These are phyloP conservation scores for Thysanoteuthis rhombus DNA, from an alignment of 2,888 invertebrate genomes.

Conservation along the genomic window DNA sequence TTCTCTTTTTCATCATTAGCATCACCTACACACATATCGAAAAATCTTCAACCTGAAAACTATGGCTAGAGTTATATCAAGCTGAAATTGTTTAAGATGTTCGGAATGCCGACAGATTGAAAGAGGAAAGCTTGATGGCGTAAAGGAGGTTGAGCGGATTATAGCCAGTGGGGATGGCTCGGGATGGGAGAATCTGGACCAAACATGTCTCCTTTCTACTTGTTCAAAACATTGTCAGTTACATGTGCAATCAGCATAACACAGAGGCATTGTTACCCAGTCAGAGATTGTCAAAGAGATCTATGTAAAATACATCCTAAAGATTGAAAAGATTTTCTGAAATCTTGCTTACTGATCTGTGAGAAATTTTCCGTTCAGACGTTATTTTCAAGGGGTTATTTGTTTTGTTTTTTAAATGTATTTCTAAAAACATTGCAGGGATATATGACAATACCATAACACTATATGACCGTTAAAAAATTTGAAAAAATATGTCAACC, in stretches of 20 bases:
- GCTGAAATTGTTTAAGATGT: not conserved
- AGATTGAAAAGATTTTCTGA: not conserved
- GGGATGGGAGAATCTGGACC: not conserved
- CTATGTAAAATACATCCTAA: not conserved
- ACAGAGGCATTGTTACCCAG: not conserved
- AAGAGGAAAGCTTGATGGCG: not conserved
- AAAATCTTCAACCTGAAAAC: not conserved
- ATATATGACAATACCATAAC: no score
- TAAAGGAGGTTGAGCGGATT: not conserved
- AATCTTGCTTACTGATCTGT: not conserved
- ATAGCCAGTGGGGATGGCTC: not conserved
- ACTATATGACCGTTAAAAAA: no score
- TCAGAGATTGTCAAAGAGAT: not conserved
- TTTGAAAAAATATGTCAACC: no score
- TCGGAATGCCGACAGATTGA: not conserved
- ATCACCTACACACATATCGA: not conserved
- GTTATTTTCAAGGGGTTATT: no score
- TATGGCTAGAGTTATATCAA: not conserved
- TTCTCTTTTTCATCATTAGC: not conserved
- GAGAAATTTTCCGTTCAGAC: not conserved
- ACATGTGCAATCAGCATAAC: not conserved
- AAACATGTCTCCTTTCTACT: not conserved
- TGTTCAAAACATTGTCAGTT: not conserved
- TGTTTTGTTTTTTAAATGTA: no score
- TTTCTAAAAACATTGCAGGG: no score